Base-by-base conservation (phyloP, 2,888 invertebrate species). In the Fragum fragum region DNA sequence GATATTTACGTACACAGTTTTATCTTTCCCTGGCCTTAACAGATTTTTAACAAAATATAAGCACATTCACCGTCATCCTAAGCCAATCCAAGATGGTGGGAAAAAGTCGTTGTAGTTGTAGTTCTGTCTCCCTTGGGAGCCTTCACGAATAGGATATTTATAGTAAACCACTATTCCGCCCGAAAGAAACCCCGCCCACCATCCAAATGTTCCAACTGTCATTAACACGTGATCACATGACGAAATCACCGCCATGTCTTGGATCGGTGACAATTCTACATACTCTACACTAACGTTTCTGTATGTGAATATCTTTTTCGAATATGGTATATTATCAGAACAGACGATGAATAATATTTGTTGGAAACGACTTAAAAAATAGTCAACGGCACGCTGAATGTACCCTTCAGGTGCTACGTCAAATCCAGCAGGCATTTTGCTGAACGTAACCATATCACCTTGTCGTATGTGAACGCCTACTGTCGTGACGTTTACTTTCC, bases 171-270 rank as follows among this genome's bases (percentile, higher is more conserved):
- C 84, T 11, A 68, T 71, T 16, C 84, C 84, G 55, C 78, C 57
- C n/a, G 84, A 84, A 28, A 84, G 73, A 81, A 79, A 84, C 18
- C 84, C 84, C 57, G 84, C 81, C 81, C 81, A 84, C 84, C 84
- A 84, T 6, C 84, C 81, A 32, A 71, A 84, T 16, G 84, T 76
- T 14, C 81, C 84, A 73, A 63, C 61, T 5, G 84, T 79, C 53
- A 61, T 84, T 28, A 84, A 39, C 71, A 84, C 81, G 76, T 84
- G 84, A 74, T 84, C 84, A 52, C 84, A 84, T 6, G 61, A 47
- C 1, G 81, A 28, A 26, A 84, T 70, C n/a, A 76, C 59, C 14
- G 84, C 84, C 29, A 84, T 69, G 55, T 84, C 84, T 23, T 81
- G 70, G 53, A 81, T 63, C 1, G 66, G 36, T 18, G 77, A 52